These are phyloP conservation scores for Schizaphis graminum DNA, from an alignment of 2,888 invertebrate genomes.

Conservation along the genomic window DNA sequence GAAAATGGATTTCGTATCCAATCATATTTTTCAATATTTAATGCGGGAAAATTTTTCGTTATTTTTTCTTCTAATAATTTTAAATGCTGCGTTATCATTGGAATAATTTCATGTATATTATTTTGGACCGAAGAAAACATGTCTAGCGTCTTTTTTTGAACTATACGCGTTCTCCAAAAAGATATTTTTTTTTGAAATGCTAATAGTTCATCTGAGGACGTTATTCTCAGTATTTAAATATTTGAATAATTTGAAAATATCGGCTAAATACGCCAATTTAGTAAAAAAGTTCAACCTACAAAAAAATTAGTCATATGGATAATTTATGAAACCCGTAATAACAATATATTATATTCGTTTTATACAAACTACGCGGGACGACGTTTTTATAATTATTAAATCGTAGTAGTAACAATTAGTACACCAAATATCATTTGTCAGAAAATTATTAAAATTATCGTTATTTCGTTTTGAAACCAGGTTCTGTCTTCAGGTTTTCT, in stretches of 20 bases:
- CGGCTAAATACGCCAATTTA: constrained; percentile 31
- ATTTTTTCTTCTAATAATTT: constrained; percentile 34
- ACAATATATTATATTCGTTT: too few relatives aligned
- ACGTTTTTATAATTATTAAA: too few relatives aligned
- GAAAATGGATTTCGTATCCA: constrained; percentile 21
- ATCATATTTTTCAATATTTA: constrained; percentile 22
- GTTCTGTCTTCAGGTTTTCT: neutral
- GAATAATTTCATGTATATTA: constrained; percentile 17
- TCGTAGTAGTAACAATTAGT: too few relatives aligned
- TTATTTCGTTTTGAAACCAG: too few relatives aligned
- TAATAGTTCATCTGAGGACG: constrained; percentile 1
- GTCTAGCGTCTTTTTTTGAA: constrained; percentile 28
- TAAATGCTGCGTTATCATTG: constrained; percentile 2
- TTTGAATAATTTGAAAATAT: constrained; percentile 36
- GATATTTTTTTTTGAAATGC: constrained; percentile 11
- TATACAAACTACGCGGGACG: too few relatives aligned
- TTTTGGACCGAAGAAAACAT: constrained; percentile 27
- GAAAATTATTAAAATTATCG: constrained; percentile 21
- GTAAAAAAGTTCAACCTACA: too few relatives aligned
- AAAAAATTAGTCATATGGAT: too few relatives aligned
- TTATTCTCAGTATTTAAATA: constrained; percentile 22
- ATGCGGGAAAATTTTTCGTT: constrained; percentile 7
- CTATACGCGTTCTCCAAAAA: constrained; percentile 9
- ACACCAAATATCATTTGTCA: constrained; percentile 29
- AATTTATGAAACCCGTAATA: too few relatives aligned